Conservation (phyloP, 2,888 invertebrate genomes). For the Cataglyphis cursor region DNA sequence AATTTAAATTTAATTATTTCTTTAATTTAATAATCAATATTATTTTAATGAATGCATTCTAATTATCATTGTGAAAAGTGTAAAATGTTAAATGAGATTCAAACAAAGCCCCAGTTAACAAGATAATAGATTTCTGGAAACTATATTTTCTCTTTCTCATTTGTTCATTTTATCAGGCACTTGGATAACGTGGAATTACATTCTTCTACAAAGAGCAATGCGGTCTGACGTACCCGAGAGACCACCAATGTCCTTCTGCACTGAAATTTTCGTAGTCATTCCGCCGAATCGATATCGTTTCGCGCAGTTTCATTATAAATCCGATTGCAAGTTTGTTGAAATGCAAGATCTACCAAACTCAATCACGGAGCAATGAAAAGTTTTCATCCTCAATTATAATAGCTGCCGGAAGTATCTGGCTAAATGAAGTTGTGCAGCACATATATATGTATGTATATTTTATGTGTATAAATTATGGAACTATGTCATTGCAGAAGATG, state of each 20-base stretch:
- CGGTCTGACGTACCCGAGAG: constrained; percentile 10
- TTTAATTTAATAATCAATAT: neutral
- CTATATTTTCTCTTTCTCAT: neutral
- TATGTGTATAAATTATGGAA: neutral
- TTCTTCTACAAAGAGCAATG: constrained; percentile 34
- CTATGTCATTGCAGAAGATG: neutral
- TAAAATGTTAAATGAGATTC: constrained; percentile 15
- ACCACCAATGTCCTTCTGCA: neutral
- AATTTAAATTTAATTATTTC: constrained; percentile 8
- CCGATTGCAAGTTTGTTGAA: constrained; percentile 33
- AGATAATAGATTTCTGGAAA: constrained; percentile 32
- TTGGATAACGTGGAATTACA: constrained; percentile 55
- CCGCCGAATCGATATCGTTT: constrained; percentile 35
- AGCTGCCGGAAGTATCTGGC: neutral
- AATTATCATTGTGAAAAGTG: neutral
- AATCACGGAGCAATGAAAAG: neutral
- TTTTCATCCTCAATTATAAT: neutral
- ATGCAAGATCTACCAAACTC: constrained; percentile 20
- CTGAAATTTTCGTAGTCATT: constrained; percentile 43
- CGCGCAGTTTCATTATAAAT: constrained; percentile 49
- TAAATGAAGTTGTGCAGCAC: neutral
- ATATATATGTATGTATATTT: neutral
- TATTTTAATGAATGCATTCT: neutral
- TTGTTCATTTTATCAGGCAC: constrained; percentile 48
- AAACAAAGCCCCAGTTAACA: constrained; percentile 12